A percentile compares a stretch with the other conserved stretches of the same genome.
Conservation (phyloP, 2,888 invertebrate genomes). For the Idaea aversata region DNA sequence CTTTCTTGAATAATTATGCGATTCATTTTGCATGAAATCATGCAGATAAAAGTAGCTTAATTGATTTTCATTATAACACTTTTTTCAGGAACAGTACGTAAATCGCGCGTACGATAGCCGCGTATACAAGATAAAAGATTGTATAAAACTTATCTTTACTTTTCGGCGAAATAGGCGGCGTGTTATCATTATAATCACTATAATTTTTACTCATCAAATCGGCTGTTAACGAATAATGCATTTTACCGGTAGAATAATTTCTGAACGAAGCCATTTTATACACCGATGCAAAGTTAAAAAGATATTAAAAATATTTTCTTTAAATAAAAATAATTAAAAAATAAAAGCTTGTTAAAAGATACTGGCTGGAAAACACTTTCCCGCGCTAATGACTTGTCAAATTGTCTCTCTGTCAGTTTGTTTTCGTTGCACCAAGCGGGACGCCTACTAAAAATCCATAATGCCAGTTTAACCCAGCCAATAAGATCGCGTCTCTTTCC, state of each 20-base stretch:
- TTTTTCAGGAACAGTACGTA: not conserved
- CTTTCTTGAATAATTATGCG: too few species aligned
- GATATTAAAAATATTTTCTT: slow-evolving; percentile 16
- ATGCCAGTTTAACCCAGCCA: slow-evolving; percentile 57
- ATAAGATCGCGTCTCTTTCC: slow-evolving; percentile 51
- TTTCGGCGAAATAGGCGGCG: slow-evolving; percentile 65
- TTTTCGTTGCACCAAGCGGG: slow-evolving; percentile 48
- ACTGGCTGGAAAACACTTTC: slow-evolving; percentile 31
- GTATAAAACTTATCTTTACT: slow-evolving; percentile 55
- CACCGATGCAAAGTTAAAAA: slow-evolving; percentile 3
- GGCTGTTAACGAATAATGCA: slow-evolving; percentile 48
- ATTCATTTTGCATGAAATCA: too few species aligned
- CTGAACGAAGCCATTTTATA: slow-evolving; percentile 48
- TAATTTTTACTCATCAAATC: slow-evolving; percentile 52
- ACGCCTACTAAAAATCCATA: slow-evolving; percentile 72
- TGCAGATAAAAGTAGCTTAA: too few species aligned
- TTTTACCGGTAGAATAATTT: slow-evolving; percentile 44
- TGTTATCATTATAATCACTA: slow-evolving; percentile 42
- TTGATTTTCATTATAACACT: not conserved
- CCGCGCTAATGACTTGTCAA: slow-evolving; percentile 64
- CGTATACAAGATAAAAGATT: slow-evolving; percentile 5
- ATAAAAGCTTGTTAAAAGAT: slow-evolving; percentile 13
- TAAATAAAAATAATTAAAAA: slow-evolving; percentile 24
- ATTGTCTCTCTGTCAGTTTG: slow-evolving; percentile 44
- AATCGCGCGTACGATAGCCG: not conserved